phyloP scores from a whole-genome alignment of 1,140 invertebrate species.

The Megalopta genalis region DNA sequence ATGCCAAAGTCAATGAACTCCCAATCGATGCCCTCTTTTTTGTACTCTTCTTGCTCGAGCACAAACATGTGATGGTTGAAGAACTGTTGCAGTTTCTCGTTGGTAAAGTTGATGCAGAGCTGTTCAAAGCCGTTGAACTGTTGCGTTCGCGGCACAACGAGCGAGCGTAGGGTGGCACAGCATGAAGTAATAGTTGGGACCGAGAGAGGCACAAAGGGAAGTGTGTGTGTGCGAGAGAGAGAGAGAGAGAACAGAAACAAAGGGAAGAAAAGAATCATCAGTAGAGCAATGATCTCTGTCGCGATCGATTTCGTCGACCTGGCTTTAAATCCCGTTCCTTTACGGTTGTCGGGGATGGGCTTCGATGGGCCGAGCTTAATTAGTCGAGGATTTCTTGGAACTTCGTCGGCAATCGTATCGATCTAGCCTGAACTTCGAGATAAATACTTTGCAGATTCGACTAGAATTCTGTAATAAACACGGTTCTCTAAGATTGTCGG shows the following conservation, averaged over 20 bases:
- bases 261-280: constrained; percentile 45
- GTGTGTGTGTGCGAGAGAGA: no score
- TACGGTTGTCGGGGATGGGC: not conserved
- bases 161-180: constrained; percentile 19
- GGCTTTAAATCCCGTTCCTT: constrained; percentile 12
- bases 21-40: constrained; percentile 98
- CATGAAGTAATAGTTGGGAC: constrained; percentile 12
- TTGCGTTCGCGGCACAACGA: constrained; percentile 27
- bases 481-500: no score
- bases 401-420: no score
- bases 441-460: no score
- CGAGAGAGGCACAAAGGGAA: constrained; percentile 16
- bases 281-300: not conserved
- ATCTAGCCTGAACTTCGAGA: no score
- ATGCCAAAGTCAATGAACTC: constrained; percentile 99
- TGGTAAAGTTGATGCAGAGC: constrained; percentile 99
- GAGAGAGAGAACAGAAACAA: constrained; percentile 64
- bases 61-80: constrained; percentile 99
- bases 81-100: constrained; percentile 99
- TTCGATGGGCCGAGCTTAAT: no score
- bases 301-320: not conserved
- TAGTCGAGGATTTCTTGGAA: no score
- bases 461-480: no score
- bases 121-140: constrained; percentile 99
- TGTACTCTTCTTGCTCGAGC: constrained; percentile 99